A percentile compares a stretch with the other conserved stretches of the same genome.
These are phyloP conservation scores for Actinopyga echinites DNA, from an alignment of 53 echinoderm and acorn worm genomes.

Conservation along the genomic window DNA sequence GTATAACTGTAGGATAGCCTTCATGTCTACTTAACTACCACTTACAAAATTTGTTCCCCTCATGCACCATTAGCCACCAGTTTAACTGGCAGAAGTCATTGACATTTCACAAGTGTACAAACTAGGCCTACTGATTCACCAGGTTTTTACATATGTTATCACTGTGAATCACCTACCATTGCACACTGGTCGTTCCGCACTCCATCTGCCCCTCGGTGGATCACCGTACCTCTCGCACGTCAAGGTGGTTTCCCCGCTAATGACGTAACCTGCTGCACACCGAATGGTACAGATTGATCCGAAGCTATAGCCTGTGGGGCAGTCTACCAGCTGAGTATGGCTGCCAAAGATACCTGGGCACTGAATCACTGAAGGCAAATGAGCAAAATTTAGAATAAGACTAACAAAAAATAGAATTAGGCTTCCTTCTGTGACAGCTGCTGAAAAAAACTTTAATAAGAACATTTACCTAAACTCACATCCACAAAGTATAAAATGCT, in stretches of 20 bases:
- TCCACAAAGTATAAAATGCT: no score
- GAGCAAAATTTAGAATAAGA: background rate
- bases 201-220: slow-evolving; percentile 39
- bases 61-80: no score
- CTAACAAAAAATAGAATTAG: no score
- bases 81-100: no score
- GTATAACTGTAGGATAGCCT: no score
- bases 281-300: slow-evolving; percentile 50
- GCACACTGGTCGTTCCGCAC: slow-evolving; percentile 44
- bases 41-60: no score
- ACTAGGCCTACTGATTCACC: background rate
- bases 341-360: slow-evolving; percentile 17
- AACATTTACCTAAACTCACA: no score
- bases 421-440: no score
- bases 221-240: slow-evolving; percentile 42
- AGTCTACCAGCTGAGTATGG: slow-evolving; percentile 32
- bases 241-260: slow-evolving; percentile 6
- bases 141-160: background rate
- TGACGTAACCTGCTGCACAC: slow-evolving; percentile 44
- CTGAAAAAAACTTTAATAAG: no score
- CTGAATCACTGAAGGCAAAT: slow-evolving; percentile 15
- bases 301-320: slow-evolving; percentile 39
- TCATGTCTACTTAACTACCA: no score
- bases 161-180: slow-evolving; percentile 14
- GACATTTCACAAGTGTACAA: no score